phyloP scores from a whole-genome alignment of 2,113 vertebrate species.

The Chrysochloris asiatica region DNA sequence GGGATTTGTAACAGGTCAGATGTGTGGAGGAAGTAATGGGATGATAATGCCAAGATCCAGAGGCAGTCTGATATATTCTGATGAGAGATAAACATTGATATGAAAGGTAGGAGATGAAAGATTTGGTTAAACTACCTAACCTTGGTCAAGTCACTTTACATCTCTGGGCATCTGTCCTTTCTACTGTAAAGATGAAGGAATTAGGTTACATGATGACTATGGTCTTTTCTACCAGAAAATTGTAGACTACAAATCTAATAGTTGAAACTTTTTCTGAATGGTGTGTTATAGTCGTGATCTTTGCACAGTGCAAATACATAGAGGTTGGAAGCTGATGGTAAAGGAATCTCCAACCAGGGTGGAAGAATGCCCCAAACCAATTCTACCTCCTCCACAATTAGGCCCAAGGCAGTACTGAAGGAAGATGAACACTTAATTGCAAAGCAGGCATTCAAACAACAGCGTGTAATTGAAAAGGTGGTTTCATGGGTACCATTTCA shows the following conservation, averaged over 20 bases:
- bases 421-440: background rate
- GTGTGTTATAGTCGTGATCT: background rate
- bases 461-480: slow-evolving; percentile 15
- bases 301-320: background rate
- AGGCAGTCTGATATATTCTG: background rate
- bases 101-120: background rate
- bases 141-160: background rate
- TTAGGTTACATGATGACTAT: background rate
- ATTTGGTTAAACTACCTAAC: background rate
- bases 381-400: background rate
- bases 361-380: background rate
- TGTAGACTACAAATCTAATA: background rate
- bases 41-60: background rate
- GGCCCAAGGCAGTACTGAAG: background rate
- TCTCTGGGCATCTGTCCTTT: background rate
- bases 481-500: slow-evolving; percentile 15
- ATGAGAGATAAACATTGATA: background rate
- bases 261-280: background rate
- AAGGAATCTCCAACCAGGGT: background rate
- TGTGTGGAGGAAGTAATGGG: background rate
- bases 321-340: background rate
- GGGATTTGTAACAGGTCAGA: background rate
- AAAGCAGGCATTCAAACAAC: background rate
- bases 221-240: background rate
- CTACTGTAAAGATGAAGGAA: background rate